These are phyloP conservation scores for Drosophila sproati DNA, from an alignment of 1,140 invertebrate species.

Conservation along the genomic window DNA sequence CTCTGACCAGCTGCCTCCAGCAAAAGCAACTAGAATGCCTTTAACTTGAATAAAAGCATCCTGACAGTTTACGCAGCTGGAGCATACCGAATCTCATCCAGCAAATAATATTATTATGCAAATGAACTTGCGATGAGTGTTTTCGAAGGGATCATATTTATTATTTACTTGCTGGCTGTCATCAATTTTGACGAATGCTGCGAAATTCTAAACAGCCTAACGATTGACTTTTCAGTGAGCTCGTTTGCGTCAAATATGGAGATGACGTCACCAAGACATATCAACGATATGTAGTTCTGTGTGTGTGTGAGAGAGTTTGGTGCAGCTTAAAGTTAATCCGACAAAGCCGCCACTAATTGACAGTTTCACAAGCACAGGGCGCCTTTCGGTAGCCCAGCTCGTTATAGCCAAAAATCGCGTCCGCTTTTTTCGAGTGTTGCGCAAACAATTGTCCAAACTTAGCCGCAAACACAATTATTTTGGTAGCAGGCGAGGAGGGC, in stretches of 20 bases:
- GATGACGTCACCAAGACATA: slow-evolving; percentile 59
- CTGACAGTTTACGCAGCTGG: slow-evolving; percentile 2
- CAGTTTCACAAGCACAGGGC: slow-evolving; percentile 67
- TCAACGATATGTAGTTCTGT: neutral
- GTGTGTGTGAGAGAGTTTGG: slow-evolving; percentile 1
- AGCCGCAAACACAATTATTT: slow-evolving; percentile 58
- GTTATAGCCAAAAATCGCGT: slow-evolving; percentile 58
- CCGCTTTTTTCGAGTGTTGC: slow-evolving; percentile 64
- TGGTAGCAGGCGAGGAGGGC: slow-evolving; percentile 24
- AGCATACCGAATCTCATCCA: slow-evolving; percentile 4
- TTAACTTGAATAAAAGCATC: slow-evolving; percentile 13
- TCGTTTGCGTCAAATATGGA: slow-evolving; percentile 47
- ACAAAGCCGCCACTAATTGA: slow-evolving; percentile 74
- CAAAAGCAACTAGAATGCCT: neutral
- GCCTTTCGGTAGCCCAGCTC: slow-evolving; percentile 42
- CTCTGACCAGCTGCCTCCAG: slow-evolving; percentile 15
- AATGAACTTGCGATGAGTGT: slow-evolving; percentile 66
- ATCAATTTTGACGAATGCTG: slow-evolving; percentile 59
- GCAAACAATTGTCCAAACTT: slow-evolving; percentile 63
- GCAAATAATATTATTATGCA: slow-evolving; percentile 72
- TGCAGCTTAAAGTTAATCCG: slow-evolving; percentile 56
- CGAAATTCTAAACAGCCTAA: slow-evolving; percentile 39
- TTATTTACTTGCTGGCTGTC: slow-evolving; percentile 79
- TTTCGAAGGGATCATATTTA: slow-evolving; percentile 79
- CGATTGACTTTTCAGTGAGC: slow-evolving; percentile 49